Evolutionary conservation across 2,113 vertebrate genomes (phyloP), one percentile per base, ranked within the genome.

Genomic region (Takifugu flavidus): DNA sequence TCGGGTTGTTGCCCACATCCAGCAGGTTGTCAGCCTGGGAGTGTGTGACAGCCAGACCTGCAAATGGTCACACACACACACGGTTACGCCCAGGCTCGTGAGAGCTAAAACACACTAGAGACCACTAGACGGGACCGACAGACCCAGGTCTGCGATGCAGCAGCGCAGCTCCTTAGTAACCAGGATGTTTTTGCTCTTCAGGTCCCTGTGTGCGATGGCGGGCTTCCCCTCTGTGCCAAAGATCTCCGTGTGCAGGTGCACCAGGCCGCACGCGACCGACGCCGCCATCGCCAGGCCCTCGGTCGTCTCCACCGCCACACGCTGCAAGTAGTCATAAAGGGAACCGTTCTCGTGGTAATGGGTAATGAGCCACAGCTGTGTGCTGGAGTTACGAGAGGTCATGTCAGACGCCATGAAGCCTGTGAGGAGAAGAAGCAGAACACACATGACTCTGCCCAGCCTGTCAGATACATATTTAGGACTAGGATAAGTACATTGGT

Each of bases 381-480:
- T 93, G 90, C 91, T 93, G 68, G 92, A 93, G 87, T 93, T 91
- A 13, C 91, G 88, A 6, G 92, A 93, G 0, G 92, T 92, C 92
- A 93, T 93, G 82, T 93, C 92, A 0, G 92, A 93, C 1, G 91
- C 92, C 88, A 91, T 92, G 84, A 93, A 93, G 29, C 91, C 92
- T 93, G 79, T 20, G 39, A 45, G 31, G 45, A 53, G 56, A 20
- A 39, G 15, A 58, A 15, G 6, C 29, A 31, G 29, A 31, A 5
- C 29, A 31, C 2, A 31, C 29, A 31, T 6, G 7, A 20, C 20
- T 20, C 20, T 20, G 20, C 20, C 20, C 20, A 20, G 20, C 20
- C 20, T 20, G 20, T 20, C 20, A 1, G 20, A 20, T 20, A 20
- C 20, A 20, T 20, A 20, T 20, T 20, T 20, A 20, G 20, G 20